A percentile compares a stretch with the other conserved stretches of the same genome.
phyloP scores from a whole-genome alignment of 2,113 vertebrate genomes.

The Lagopus muta region DNA sequence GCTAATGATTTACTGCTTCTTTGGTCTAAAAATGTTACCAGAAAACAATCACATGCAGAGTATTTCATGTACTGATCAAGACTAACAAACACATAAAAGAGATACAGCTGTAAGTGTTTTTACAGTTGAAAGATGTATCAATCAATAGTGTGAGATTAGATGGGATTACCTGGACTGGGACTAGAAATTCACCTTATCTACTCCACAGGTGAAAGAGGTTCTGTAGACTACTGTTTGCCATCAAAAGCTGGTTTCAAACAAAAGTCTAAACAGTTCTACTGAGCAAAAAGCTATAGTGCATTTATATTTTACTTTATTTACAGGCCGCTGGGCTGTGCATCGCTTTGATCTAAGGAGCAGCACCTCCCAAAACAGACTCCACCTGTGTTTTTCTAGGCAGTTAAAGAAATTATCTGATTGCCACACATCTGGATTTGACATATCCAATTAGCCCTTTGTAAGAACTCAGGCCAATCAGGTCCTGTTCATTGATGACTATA shows the following conservation, averaged over 20 bases:
- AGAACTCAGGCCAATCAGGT: not conserved
- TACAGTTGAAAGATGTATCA: not conserved
- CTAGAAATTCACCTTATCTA: not conserved
- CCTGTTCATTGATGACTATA: not conserved
- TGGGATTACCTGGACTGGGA: not conserved
- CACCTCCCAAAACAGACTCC: not conserved
- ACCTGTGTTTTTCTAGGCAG: conserved; percentile 54
- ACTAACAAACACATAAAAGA: not conserved
- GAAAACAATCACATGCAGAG: not conserved
- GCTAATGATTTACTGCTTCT: not conserved
- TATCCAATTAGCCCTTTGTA: conserved; percentile 23
- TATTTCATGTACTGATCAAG: not conserved
- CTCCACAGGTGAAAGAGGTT: not conserved
- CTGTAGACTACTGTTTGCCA: not conserved
- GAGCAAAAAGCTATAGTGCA: not conserved
- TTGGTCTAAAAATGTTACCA: not conserved
- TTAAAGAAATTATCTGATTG: conserved; percentile 44
- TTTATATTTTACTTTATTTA: conserved; percentile 20
- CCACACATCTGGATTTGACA: conserved; percentile 42
- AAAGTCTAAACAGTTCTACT: not conserved
- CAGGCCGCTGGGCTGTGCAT: not conserved
- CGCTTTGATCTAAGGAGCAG: conserved; percentile 52
- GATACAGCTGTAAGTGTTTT: not conserved
- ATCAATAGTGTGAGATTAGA: not conserved
- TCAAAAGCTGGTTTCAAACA: conserved; percentile 23